Base-by-base conservation (phyloP, 2,888 invertebrate species). In the Peribatodes rhomboidaria region DNA sequence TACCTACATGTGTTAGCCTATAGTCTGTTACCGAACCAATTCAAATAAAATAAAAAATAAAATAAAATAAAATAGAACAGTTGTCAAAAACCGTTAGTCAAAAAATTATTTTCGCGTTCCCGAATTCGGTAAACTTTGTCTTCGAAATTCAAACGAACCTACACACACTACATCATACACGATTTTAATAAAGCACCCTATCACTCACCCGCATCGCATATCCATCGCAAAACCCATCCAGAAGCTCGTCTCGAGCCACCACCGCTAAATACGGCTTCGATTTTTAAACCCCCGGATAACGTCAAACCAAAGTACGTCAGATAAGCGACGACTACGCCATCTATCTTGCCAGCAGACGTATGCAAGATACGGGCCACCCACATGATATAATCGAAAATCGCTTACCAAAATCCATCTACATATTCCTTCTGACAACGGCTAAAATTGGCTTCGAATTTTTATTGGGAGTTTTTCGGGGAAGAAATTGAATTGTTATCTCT, bases 281-380 rank as follows among this genome's bases (percentile, higher is more conserved):
- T 84, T 85, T 86, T 84, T 81, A 65, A 83, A 82, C 77, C 78
- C 62, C 68, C 63, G 77, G 77, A 80, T 77, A 78, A 76, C 81
- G 83, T 84, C 84, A 84, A 83, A 83, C 80, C 75, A 77, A 73
- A 61, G 68, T 62, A 67, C 62, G 72, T 67, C 77, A 85, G 88
- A 89, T 89, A 89, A 87, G 83, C 82, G 78, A 64, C 73, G 81
- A 75, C 74, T 76, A 71, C 78, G 83, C 85, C 86, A 89, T 90
- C 86, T 87, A 86, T 90, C 90, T 90, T 90, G 82, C 81, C 85
- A 83, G 74, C 73, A 82, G 86, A 86, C 86, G 77, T 84, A 78
- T 78, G 81, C 78, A 74, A 77, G 84, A 86, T 85, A 84, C 81
- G 79, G 79, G 79, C 68, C 70, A 75, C 85, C 84, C 84, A 79